These are phyloP conservation scores for Pinna nobilis DNA, from an alignment of 1,140 invertebrate genomes.

Conservation along the genomic window DNA sequence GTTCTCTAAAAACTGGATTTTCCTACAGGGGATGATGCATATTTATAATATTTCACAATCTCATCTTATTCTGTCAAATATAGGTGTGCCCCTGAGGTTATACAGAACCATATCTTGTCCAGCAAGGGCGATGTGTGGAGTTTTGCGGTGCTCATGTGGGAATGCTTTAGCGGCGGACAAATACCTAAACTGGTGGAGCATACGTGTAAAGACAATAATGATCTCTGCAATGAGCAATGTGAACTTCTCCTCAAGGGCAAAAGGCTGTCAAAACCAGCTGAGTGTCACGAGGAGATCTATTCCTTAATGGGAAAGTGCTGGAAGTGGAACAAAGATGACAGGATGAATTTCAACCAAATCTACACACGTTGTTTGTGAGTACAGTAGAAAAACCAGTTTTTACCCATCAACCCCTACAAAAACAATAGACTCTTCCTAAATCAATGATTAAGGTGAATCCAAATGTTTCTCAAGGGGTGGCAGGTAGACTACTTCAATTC, in stretches of 20 bases:
- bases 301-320: slow-evolving; percentile 97
- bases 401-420: no score
- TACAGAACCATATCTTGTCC: slow-evolving; percentile 84
- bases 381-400: background rate
- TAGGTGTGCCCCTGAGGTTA: slow-evolving; percentile 83
- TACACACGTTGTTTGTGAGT: slow-evolving; percentile 21
- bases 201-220: slow-evolving; percentile 67
- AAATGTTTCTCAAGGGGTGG: no score
- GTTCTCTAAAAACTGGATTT: no score
- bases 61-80: background rate
- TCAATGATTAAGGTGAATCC: no score
- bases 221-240: background rate
- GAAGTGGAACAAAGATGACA: slow-evolving; percentile 88
- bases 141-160: slow-evolving; percentile 98
- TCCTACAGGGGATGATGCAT: no score
- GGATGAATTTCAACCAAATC: slow-evolving; percentile 78
- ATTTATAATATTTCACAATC: no score
- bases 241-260: background rate
- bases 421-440: no score
- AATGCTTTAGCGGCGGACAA: slow-evolving; percentile 98
- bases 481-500: no score
- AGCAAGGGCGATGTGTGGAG: slow-evolving; percentile 99
- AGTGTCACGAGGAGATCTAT: slow-evolving; percentile 94
- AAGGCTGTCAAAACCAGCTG: slow-evolving; percentile 77
- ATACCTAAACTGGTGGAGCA: slow-evolving; percentile 96